A percentile compares a stretch with the other conserved stretches of the same genome.
Evolutionary conservation across 2,888 invertebrate species (phyloP).

Genomic region (Nycteola revayana): DNA sequence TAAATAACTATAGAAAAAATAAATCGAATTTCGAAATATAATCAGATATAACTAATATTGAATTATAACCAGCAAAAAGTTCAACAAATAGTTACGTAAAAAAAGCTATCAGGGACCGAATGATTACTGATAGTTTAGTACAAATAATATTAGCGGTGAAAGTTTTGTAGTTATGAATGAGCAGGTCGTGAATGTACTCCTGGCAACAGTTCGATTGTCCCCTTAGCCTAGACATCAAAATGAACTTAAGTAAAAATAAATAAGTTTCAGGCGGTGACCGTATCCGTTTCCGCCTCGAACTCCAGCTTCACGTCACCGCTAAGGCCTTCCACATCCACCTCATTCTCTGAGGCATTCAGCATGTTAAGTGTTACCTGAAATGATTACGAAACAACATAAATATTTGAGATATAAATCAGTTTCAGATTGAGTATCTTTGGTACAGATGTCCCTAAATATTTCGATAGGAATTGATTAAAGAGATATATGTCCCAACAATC

Average conservation of each 20-base stretch:
- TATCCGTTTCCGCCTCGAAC: constrained; percentile 88
- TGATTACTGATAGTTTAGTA: background rate
- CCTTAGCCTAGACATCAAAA: constrained; percentile 18
- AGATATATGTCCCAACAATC: too few species aligned
- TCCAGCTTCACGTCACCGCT: constrained; percentile 90
- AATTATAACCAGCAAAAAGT: too few species aligned
- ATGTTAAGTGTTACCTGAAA: constrained; percentile 93
- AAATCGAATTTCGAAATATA: too few species aligned
- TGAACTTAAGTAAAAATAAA: constrained; percentile 38
- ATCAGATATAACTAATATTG: too few species aligned
- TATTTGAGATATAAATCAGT: too few species aligned
- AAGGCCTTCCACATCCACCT: constrained; percentile 93
- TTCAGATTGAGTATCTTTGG: too few species aligned
- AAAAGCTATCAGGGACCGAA: background rate
- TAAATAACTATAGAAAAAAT: too few species aligned
- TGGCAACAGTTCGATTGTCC: constrained; percentile 21
- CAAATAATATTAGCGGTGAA: background rate
- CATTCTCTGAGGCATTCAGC: constrained; percentile 94
- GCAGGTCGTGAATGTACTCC: background rate
- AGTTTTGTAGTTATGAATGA: too few species aligned
- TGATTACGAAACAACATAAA: background rate
- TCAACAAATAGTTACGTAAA: too few species aligned
- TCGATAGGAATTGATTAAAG: too few species aligned
- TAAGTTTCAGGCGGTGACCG: constrained; percentile 85
- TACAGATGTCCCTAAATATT: too few species aligned